Conservation (phyloP, 2,888 invertebrate species). For the Trachelus iudaicus region DNA sequence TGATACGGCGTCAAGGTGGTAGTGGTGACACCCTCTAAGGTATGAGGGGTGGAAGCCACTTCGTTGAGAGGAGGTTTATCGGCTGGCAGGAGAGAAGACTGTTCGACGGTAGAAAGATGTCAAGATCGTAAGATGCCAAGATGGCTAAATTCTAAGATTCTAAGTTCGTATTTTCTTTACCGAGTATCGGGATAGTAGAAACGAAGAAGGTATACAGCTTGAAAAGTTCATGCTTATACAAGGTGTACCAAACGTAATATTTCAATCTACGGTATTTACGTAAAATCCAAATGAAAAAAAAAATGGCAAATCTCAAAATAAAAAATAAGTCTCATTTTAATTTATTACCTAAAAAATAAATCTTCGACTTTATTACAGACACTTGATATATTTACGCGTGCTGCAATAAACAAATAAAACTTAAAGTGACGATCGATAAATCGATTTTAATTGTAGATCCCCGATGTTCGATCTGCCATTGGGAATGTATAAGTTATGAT, state of each 20-base stretch:
- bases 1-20: background rate
- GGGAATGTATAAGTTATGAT: background rate
- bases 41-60: background rate
- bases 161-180: background rate
- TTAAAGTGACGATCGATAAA: background rate
- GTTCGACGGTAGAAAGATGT: background rate
- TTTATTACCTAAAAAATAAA: background rate
- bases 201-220: background rate
- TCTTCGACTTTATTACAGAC: background rate
- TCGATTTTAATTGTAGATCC: background rate
- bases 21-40: background rate
- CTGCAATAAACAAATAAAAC: background rate
- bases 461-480: background rate
- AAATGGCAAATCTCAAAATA: background rate
- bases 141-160: background rate
- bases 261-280: background rate
- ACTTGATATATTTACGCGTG: background rate
- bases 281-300: background rate
- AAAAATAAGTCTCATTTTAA: background rate
- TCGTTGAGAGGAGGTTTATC: background rate
- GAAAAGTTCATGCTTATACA: conserved; percentile 2
- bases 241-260: conserved; percentile 10
- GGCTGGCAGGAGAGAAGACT: background rate
- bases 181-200: background rate
- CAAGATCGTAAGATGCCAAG: background rate